Evolutionary conservation across 2,797 vertebrate genomes (phyloP).

Genomic region (Callimico goeldii): DNA sequence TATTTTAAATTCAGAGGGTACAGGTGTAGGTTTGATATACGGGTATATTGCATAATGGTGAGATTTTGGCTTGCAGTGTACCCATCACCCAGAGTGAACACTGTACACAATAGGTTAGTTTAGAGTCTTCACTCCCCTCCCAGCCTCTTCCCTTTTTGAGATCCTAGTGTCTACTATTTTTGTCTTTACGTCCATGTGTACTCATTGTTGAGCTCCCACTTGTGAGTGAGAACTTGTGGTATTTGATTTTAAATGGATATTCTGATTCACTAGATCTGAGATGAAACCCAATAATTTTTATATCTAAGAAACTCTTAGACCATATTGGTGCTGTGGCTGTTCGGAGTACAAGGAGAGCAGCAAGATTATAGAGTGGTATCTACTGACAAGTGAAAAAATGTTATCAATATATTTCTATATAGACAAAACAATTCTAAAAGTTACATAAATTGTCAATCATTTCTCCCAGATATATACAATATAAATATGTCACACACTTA

Average conservation of each 20-base stretch:
- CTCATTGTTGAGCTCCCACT: background rate
- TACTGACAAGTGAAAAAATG: background rate
- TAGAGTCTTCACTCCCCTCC: too few relatives aligned
- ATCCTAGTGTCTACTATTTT: too few relatives aligned
- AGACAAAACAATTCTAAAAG: background rate
- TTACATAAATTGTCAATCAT: background rate
- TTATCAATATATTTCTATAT: background rate
- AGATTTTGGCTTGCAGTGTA: too few relatives aligned
- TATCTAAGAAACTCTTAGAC: background rate
- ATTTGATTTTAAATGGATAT: background rate
- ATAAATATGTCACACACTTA: background rate
- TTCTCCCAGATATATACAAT: background rate
- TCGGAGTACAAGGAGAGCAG: background rate
- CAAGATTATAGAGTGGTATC: background rate
- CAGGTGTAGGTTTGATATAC: too few relatives aligned
- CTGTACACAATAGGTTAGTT: too few relatives aligned
- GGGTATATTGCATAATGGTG: too few relatives aligned
- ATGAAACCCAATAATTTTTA: background rate
- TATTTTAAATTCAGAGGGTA: too few relatives aligned
- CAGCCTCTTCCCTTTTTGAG: too few relatives aligned
- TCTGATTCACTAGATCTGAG: background rate
- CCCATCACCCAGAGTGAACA: too few relatives aligned
- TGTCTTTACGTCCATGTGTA: too few relatives aligned
- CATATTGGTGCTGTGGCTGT: background rate
- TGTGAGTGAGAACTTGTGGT: too few relatives aligned